Evolutionary conservation across 2,888 invertebrate species (phyloP), one percentile per base, ranked within the genome.

Genomic region (Yponomeuta sedellus): DNA sequence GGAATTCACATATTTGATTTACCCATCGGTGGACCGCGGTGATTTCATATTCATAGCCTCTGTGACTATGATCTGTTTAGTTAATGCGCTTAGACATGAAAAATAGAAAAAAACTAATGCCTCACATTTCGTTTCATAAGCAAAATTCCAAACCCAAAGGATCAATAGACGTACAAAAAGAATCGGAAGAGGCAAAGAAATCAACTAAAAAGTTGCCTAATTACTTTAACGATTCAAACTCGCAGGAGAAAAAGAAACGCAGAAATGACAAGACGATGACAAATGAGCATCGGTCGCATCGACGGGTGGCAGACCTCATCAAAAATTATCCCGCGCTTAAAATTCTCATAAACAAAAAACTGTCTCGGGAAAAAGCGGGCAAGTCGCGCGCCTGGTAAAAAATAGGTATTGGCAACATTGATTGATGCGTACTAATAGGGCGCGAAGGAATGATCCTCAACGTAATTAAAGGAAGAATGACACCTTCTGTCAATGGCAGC

Each of bases 211-310:
- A 88, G 79, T 83, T 81, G 81, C 81, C 82, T 91, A 91, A 91
- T 91, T 91, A 91, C 90, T 88, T 82, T 80, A 85, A 81, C 83
- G 82, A 88, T 89, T 85, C 88, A 79, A 89, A 87, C 75, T 84
- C 82, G 80, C 20, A 39, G 57, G 52, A 64, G 68, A 63, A 66
- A 87, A 90, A 89, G 90, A 91, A 90, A 89, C 82, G 86, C 85
- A 88, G 88, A 88, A 90, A 91, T 89, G 91, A 91, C 91, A 91
- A 90, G 91, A 90, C 90, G 90, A 91, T 91, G 91, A 91, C 90
- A 91, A 91, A 91, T 90, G 91, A 91, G 89, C 87, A 77, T 75
- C 83, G 83, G 80, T 80, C 83, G 81, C 83, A 83, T 83, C 86
- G 88, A 86, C 90, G 90, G 89, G 90, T 90, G 89, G 90, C 87